Evolutionary conservation across 2,888 invertebrate species (phyloP).

Genomic region (Epirrhoe alternata): DNA sequence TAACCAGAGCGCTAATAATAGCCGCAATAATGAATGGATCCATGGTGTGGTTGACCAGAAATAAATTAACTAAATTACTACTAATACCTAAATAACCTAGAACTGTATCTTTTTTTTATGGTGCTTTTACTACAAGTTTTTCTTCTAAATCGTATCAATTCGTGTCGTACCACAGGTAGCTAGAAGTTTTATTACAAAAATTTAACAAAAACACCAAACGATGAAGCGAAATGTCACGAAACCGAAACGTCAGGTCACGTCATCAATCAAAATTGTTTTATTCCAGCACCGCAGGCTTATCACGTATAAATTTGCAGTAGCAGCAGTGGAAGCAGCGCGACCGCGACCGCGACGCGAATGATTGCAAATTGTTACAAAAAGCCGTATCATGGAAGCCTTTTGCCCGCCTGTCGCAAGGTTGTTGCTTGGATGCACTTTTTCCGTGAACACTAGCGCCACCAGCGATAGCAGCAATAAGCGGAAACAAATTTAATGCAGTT

Average conservation of each 20-base stretch:
- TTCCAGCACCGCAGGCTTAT: background rate
- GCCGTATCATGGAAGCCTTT: no score
- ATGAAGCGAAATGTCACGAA: background rate
- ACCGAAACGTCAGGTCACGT: slow-evolving; percentile 6
- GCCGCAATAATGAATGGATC: slow-evolving; percentile 78
- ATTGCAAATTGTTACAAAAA: no score
- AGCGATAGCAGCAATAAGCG: no score
- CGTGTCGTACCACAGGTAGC: no score
- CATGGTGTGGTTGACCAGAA: slow-evolving; percentile 53
- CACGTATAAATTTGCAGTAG: no score
- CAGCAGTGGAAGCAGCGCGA: no score
- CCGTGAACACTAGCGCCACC: no score
- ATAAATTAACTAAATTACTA: no score
- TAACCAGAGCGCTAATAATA: slow-evolving; percentile 71
- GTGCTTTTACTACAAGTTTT: background rate
- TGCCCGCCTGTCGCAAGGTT: no score
- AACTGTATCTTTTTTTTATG: background rate
- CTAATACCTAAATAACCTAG: slow-evolving; percentile 2
- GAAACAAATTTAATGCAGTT: no score
- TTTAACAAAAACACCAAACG: background rate
- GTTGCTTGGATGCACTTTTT: no score
- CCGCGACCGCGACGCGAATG: no score
- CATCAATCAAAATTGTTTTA: background rate
- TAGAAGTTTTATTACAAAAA: background rate
- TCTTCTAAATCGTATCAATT: background rate